Conservation (phyloP, 2,113 vertebrate species). For the Calidris pygmaea region DNA sequence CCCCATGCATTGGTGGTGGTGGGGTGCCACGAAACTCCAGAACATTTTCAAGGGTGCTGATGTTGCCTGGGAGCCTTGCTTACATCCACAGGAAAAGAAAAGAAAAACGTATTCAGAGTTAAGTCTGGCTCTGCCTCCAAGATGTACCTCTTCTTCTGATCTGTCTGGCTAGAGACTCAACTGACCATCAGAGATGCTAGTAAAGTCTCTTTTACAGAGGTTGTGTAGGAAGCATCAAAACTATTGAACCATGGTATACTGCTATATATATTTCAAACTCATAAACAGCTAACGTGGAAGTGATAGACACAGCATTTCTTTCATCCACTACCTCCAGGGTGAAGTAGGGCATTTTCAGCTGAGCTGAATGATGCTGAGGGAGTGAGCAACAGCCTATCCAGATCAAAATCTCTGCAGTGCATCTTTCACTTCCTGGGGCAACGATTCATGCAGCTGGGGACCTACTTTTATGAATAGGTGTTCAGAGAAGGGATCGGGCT, state of each 20-base stretch:
- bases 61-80: not conserved
- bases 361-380: not conserved
- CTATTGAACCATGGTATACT: not conserved
- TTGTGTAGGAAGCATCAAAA: not conserved
- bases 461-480: slow-evolving; percentile 35
- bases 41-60: not conserved
- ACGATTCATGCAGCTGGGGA: not conserved
- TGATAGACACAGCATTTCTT: not conserved
- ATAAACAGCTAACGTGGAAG: not conserved
- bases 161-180: not conserved
- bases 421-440: slow-evolving; percentile 32
- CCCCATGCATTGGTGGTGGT: not conserved
- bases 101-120: not conserved
- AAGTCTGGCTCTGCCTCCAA: not conserved
- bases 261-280: not conserved
- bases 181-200: not conserved
- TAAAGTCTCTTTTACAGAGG: not conserved
- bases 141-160: not conserved
- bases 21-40: not conserved
- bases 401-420: slow-evolving; percentile 1
- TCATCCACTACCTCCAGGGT: not conserved
- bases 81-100: not conserved
- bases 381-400: not conserved
- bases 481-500: not conserved
- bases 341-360: not conserved